Percentiles rank a stretch among this genome's conserved stretches.
Conservation (phyloP, 2,113 vertebrate genomes). For the Pseudorhombus dupliciocellatus region DNA sequence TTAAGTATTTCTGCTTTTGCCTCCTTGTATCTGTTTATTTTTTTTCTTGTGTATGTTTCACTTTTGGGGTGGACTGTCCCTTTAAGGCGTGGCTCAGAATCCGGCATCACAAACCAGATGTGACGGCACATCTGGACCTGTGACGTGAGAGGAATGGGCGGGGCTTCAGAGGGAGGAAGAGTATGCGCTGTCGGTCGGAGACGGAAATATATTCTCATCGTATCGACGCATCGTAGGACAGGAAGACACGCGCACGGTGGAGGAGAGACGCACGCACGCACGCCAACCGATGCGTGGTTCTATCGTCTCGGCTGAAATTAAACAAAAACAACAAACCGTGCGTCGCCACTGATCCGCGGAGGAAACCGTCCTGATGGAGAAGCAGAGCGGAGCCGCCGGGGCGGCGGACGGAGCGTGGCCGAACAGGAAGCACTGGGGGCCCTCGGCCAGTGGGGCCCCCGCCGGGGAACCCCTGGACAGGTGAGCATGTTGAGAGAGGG, state of each 20-base stretch:
- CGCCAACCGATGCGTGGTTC: neutral
- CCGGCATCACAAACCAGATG: neutral
- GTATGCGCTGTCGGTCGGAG: neutral
- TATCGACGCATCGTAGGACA: neutral
- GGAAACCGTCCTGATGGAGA: conserved; percentile 45
- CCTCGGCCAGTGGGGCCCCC: conserved; percentile 1
- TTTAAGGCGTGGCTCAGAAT: no score
- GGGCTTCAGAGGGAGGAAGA: conserved; percentile 20
- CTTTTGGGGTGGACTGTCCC: no score
- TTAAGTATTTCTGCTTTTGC: conserved; percentile 75
- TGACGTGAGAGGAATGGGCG: conserved; percentile 3
- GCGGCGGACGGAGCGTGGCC: conserved; percentile 42
- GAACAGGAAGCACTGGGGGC: conserved; percentile 42
- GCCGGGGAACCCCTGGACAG: conserved; percentile 34
- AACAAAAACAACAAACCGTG: neutral
- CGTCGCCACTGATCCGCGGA: neutral
- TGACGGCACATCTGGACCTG: neutral
- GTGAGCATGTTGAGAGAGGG: conserved; percentile 15
- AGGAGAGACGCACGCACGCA: no score
- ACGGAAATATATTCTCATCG: neutral
- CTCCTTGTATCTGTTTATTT: neutral
- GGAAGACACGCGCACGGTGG: neutral
- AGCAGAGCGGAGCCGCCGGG: conserved; percentile 40
- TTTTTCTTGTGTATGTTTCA: no score
- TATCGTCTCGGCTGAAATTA: neutral